These are phyloP conservation scores for Solenodon paradoxus DNA, from an alignment of 2,113 vertebrate genomes.

Conservation along the genomic window DNA sequence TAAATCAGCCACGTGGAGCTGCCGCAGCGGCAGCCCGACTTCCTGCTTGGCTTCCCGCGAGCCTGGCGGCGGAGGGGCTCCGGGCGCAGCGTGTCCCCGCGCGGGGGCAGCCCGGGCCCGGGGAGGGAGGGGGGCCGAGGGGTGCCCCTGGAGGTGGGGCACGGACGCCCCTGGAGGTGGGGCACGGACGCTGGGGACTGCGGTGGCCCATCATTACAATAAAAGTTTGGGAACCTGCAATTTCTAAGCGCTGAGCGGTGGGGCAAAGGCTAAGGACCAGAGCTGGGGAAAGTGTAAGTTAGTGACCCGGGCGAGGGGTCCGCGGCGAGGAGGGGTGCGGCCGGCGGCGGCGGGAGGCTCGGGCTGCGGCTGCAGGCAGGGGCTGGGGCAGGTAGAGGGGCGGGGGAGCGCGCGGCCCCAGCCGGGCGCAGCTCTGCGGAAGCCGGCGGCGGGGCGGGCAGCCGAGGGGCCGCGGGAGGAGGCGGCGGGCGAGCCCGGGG, in stretches of 20 bases:
- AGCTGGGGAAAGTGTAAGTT: slow-evolving; percentile 30
- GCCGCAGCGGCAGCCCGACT: slow-evolving; percentile 68
- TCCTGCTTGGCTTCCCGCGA: slow-evolving; percentile 75
- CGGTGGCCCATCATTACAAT: not conserved
- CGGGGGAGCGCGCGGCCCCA: not conserved
- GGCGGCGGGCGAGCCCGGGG: slow-evolving; percentile 46
- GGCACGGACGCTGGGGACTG: not conserved
- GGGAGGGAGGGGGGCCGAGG: not conserved
- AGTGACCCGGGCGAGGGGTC: not conserved
- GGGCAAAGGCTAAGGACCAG: slow-evolving; percentile 29
- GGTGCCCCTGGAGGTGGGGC: not conserved
- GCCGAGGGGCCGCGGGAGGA: not conserved
- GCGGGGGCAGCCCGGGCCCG: too few species aligned
- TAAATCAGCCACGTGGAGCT: slow-evolving; percentile 82
- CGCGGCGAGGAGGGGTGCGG: not conserved
- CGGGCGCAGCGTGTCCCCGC: too few species aligned
- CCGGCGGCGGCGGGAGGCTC: not conserved
- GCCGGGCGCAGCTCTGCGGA: not conserved
- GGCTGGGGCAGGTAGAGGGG: not conserved
- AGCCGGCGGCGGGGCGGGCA: not conserved
- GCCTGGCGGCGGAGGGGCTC: not conserved
- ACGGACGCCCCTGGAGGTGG: not conserved
- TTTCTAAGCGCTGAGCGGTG: not conserved
- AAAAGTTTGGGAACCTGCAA: slow-evolving; percentile 60
- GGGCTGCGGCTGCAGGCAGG: not conserved